Percentiles rank a stretch among this genome's conserved stretches.
Conservation (phyloP, 2,113 vertebrate genomes). For the Melanotaenia duboulayi region DNA sequence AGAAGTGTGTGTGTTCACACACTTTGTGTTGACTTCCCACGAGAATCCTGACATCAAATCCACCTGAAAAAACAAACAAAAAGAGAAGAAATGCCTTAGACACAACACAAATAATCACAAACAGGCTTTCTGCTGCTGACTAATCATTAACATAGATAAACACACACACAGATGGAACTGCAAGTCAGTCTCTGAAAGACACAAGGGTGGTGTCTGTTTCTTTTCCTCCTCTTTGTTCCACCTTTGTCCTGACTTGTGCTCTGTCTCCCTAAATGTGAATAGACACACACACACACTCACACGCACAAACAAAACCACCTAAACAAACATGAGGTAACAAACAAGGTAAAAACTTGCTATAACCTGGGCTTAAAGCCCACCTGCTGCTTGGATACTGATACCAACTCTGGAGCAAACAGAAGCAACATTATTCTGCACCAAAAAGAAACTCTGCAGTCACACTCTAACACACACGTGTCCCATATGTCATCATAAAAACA, state of each 20-base stretch:
- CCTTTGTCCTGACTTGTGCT: neutral
- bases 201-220: neutral
- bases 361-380: too few relatives aligned
- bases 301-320: slow-evolving; percentile 5
- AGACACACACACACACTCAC: neutral
- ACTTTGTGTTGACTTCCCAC: slow-evolving; percentile 9
- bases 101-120: slow-evolving; percentile 28
- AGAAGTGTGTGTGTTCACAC: slow-evolving; percentile 27
- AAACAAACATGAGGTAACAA: slow-evolving; percentile 16
- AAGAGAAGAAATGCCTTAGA: neutral
- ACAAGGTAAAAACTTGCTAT: neutral
- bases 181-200: neutral
- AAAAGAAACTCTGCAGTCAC: too few relatives aligned
- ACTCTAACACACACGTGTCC: too few relatives aligned
- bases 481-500: too few relatives aligned
- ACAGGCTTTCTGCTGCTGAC: slow-evolving; percentile 23
- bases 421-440: too few relatives aligned
- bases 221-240: neutral
- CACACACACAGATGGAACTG: slow-evolving; percentile 10
- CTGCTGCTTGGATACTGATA: too few relatives aligned
- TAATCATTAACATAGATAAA: slow-evolving; percentile 29
- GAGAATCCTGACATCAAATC: slow-evolving; percentile 32
- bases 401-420: too few relatives aligned
- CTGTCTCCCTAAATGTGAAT: neutral
- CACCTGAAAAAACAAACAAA: slow-evolving; percentile 59